Percentiles rank a stretch among this genome's conserved stretches.
Conservation (phyloP, 2,797 vertebrate species). For the Hyperoplus immaculatus region DNA sequence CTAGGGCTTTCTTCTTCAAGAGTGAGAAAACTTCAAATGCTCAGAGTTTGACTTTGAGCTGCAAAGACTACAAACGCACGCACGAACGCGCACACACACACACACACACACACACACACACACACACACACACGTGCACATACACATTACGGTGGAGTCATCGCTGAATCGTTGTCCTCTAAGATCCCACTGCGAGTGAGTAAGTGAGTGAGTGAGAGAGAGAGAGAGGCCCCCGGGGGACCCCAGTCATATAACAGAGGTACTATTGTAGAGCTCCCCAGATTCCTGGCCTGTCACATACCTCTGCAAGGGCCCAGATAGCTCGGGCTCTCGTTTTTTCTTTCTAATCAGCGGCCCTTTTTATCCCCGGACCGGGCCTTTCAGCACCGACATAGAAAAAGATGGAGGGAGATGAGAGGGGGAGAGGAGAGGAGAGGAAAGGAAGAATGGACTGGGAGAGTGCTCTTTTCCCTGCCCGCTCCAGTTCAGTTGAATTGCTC, state of each 20-base stretch:
- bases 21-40: slow-evolving; percentile 61
- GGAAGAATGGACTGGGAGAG: slow-evolving; percentile 29
- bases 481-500: slow-evolving; percentile 76
- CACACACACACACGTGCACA: slow-evolving; percentile 5
- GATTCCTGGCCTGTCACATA: slow-evolving; percentile 75
- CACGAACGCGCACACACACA: slow-evolving; percentile 27
- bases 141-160: slow-evolving; percentile 29
- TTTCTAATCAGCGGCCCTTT: slow-evolving; percentile 72
- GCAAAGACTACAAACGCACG: slow-evolving; percentile 21
- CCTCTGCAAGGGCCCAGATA: slow-evolving; percentile 64
- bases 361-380: slow-evolving; percentile 64
- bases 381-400: slow-evolving; percentile 58
- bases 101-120: no score
- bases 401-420: slow-evolving; percentile 44
- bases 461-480: slow-evolving; percentile 69
- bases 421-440: slow-evolving; percentile 28
- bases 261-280: slow-evolving; percentile 69
- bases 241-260: slow-evolving; percentile 72
- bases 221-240: slow-evolving; percentile 44
- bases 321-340: slow-evolving; percentile 28
- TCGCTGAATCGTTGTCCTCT: slow-evolving; percentile 45
- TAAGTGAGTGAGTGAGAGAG: slow-evolving; percentile 8
- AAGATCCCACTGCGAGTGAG: slow-evolving; percentile 34
- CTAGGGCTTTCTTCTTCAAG: slow-evolving; percentile 53
- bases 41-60: slow-evolving; percentile 64